These are phyloP conservation scores for Sylvilagus floridanus DNA, from an alignment of 2,797 vertebrate species.

Conservation along the genomic window DNA sequence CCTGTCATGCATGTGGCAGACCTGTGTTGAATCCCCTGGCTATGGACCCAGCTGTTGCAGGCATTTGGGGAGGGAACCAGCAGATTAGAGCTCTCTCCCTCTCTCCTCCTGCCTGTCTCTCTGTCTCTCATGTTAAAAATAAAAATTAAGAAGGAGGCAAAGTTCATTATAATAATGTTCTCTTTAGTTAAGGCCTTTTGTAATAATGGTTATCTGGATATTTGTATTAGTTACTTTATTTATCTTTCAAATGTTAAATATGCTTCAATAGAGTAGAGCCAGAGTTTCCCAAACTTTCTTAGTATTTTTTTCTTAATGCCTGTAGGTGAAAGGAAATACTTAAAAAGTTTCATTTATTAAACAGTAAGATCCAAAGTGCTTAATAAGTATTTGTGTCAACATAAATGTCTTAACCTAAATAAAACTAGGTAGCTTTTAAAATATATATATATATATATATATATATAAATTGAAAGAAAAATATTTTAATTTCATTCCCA, in stretches of 20 bases:
- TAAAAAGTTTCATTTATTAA: constrained; percentile 27
- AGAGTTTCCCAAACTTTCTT: constrained; percentile 11
- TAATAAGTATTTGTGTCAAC: constrained; percentile 10
- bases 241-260: neutral
- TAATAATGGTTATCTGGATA: neutral
- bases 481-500: constrained; percentile 15
- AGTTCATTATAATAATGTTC: neutral
- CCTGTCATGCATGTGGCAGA: too few species aligned
- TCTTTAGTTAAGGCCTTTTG: neutral
- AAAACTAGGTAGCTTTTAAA: neutral
- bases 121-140: too few species aligned
- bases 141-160: constrained; percentile 5
- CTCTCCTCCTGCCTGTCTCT: too few species aligned
- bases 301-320: neutral
- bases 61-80: too few species aligned
- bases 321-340: neutral
- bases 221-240: neutral
- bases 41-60: too few species aligned
- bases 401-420: neutral
- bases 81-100: too few species aligned
- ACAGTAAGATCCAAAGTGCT: neutral
- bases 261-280: neutral
- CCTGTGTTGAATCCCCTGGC: too few species aligned
- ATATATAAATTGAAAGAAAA: constrained; percentile 5
- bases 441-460: neutral